A percentile compares a stretch with the other conserved stretches of the same genome.
phyloP scores from a whole-genome alignment of 2,797 vertebrate genomes.

The Darevskia nairensis region DNA sequence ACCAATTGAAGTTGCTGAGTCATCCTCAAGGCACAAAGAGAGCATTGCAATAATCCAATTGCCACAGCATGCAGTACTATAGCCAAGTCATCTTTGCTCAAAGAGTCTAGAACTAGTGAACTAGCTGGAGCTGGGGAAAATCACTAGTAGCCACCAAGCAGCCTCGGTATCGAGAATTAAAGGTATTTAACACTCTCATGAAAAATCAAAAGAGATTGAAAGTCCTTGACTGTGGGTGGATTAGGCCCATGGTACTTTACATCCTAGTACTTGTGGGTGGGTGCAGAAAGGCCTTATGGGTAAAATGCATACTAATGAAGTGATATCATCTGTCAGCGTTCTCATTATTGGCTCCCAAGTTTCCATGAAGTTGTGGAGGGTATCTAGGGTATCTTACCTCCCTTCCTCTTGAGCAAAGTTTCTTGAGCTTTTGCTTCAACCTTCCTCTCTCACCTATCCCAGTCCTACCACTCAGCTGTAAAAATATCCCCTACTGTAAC shows the following conservation, averaged over 20 bases:
- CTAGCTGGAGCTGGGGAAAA: too few relatives aligned
- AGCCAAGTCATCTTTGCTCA: too few relatives aligned
- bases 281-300: neutral
- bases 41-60: too few relatives aligned
- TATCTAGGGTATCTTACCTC: neutral
- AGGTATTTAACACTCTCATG: neutral
- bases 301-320: neutral
- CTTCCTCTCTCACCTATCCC: conserved; percentile 49
- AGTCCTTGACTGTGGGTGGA: neutral
- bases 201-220: neutral
- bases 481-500: conserved; percentile 68
- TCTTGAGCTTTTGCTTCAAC: conserved; percentile 52
- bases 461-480: conserved; percentile 66
- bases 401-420: neutral
- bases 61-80: too few relatives aligned
- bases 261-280: neutral
- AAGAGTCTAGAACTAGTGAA: too few relatives aligned
- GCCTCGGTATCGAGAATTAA: too few relatives aligned
- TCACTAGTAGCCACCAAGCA: too few relatives aligned
- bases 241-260: neutral
- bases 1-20: too few relatives aligned
- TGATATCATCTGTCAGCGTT: neutral
- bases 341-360: neutral
- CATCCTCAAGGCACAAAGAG: too few relatives aligned
- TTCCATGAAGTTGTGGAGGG: neutral